Base-by-base conservation (phyloP, 2,888 invertebrate genomes). In the Cryptocheilus praepositus region DNA sequence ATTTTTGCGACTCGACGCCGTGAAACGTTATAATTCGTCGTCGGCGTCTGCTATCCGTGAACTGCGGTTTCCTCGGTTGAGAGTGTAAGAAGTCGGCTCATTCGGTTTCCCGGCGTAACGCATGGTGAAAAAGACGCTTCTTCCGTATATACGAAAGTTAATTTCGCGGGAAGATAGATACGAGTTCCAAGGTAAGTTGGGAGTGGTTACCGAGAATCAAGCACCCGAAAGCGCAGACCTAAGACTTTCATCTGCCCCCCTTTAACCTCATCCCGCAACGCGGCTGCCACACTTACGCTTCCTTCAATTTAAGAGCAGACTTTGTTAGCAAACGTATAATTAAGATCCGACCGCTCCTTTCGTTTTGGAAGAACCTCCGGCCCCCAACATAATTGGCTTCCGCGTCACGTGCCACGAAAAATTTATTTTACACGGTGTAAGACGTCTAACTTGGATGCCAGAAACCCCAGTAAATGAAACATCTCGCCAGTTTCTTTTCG, bases 321-420 rank as follows among this genome's bases (percentile, higher is more conserved):
- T 64, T 68, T 64, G 65, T 74, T 73, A 74, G 44, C 22, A 73
- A 73, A 70, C 73, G 56, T 45, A 68, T 71, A 74, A 74, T 74
- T 71, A 71, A 73, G 63, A 21, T 45, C 53, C 43, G 16, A 49
- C 49, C 49, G 18, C 16, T 49, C 49, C 49, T 16, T 36, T 49
- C 49, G 49, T 49, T 49, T 16, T 16, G 49, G 49, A 16, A 18
- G 16, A 49, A 49, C 49, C 36, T 36, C 36, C 8, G 36, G 36
- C 18, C 7, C 36, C 36, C 51, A 49, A 7, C 22, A 53, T 51
- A 45, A 58, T 57, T 45, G 25, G 22, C 28, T 54, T 54, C 22
- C n/a, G 25, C 18, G 15, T 11, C 22, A 36, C 36, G 36, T 36
- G 36, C 36, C 36, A 36, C 36, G 36, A 36, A 36, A 36, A 36